Base-by-base conservation (phyloP, 1,140 invertebrate genomes). In the Lethrus apterus region DNA sequence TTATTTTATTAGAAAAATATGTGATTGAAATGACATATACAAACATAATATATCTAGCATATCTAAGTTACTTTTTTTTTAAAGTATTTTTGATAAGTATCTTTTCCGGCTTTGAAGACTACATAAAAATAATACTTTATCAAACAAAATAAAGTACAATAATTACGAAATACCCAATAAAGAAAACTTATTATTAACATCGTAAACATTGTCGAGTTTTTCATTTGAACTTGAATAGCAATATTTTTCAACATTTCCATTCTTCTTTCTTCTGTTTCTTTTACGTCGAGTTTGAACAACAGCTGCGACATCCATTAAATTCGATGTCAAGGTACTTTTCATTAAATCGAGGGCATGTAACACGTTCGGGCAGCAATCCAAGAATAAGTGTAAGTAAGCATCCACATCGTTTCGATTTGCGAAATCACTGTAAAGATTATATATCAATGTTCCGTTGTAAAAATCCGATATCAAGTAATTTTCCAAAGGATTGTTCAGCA, bases 381-480 rank as follows among this genome's bases (percentile, higher is more conserved):
- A 51, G 34, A 57, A 46, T 3, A 40, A 40, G 19, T 36, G 34
- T 2, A 60, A 17, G 30, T 57, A 57, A n/a, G 18, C 21, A 17
- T 57, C 48, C 29, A 58, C 13, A 48, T 59, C 45, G n/a, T 13
- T 46, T 23, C 55, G 26, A 49, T 52, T 60, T 26, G 29, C 48
- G 8, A 64, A 54, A 56, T 60, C 56, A 15, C 18, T 33, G n/a
- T 45, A 52, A 13, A 84, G 65, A 71, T 87, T 86, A 55, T 87
- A 88, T 2, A 84, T 53, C 59, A 86, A 78, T 4, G 81, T 81
- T 0, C 84, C 84, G 67, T 84, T 81, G 51, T 73, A 84, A 34
- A 78, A 69, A 52, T 76, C 71, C 31, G 69, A 71, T 58, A 80
- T 70, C 24, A 66, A 63, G 23, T 71, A 70, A 55, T 65, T 59